phyloP scores from a whole-genome alignment of 2,797 vertebrate species.

The Threskiornis aethiopicus region DNA sequence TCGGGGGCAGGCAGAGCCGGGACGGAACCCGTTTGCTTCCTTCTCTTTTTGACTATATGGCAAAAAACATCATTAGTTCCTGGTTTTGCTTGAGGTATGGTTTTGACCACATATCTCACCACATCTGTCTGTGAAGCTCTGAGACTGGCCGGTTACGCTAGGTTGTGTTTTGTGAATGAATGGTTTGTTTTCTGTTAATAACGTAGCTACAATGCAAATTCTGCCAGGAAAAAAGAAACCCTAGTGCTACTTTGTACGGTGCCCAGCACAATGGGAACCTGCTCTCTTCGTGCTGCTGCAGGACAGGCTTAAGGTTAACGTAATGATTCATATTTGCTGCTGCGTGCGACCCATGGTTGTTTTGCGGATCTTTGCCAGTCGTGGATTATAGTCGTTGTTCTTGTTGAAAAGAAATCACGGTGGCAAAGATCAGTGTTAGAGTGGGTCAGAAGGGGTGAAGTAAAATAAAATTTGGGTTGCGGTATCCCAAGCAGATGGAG shows the following conservation, averaged over 20 bases:
- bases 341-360: neutral
- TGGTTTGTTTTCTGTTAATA: neutral
- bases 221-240: neutral
- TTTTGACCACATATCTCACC: neutral
- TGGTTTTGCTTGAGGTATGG: neutral
- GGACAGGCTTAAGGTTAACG: neutral
- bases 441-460: neutral
- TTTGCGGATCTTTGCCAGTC: neutral
- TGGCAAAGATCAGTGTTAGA: neutral
- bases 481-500: neutral
- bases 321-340: neutral
- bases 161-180: neutral
- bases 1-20: neutral
- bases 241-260: neutral
- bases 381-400: neutral
- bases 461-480: neutral
- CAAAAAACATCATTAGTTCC: accelerated
- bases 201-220: neutral
- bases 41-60: neutral
- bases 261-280: neutral
- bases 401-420: neutral
- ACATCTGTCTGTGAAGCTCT: neutral
- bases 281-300: neutral
- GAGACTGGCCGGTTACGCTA: neutral
- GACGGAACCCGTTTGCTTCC: neutral